Evolutionary conservation across 30 jellyfish, hydroid and myxozoan genomes (phyloP), one percentile per base, ranked within the genome.

Genomic region (Turritopsis dohrnii): DNA sequence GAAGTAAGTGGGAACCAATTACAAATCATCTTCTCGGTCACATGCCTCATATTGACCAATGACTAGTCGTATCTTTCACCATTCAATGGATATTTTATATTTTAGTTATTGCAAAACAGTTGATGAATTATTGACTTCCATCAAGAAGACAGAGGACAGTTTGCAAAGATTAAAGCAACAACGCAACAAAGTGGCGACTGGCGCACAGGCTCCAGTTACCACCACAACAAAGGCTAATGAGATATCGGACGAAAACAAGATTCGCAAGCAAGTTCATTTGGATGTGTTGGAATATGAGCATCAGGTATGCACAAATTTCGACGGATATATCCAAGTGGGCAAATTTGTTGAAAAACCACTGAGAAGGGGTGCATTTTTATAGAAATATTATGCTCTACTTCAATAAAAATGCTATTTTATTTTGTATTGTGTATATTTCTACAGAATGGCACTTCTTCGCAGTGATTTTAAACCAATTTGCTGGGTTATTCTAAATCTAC

Each of bases 71-170:
- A 72, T 23, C n/a, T 72, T 16, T 72, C 54, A 74, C 30, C 16
- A 29, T 28, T 71, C 53, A 74, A 25, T 71, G 76, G 60, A 41
- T 41, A 41, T 41, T 5, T 41, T 72, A 16, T 71, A 18, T 27
- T 85, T 65, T 65, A 94, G 99, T 52, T 94, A 89, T 73, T 75
- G 27, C 83, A 26, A 26, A 4, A 74, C 87, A 18, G 97, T 94
- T 27, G 89, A 89, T 30, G 99, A 94, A 74, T 90, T 94, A 25
- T 88, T 94, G 21, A 76, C 99, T 1, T 87, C 99, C 8, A 94
- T 94, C 29, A 87, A 87, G 90, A 94, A 89, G 74, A 94, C 99
- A 19, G 99, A 94, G 81, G 99, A 94, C 83, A 94, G 99, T 84
- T 90, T 94, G 25, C 94, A 60, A 66, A 86, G 99, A 22, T 73